Percentiles rank a stretch among this genome's conserved stretches.
Conservation (phyloP, 2,888 invertebrate species). For the Eucera pruinosa region DNA sequence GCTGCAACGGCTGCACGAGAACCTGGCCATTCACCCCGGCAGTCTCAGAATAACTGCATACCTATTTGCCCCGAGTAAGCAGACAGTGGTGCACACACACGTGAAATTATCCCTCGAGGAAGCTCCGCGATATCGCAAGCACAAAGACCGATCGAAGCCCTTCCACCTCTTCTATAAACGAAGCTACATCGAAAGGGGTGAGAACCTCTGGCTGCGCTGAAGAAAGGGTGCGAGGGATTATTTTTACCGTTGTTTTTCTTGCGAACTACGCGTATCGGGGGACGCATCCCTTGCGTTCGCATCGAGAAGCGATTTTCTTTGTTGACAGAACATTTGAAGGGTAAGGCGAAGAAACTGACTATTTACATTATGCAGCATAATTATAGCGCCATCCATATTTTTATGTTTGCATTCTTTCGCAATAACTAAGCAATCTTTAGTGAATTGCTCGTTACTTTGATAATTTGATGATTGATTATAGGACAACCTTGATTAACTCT, state of each 20-base stretch:
- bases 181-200: background rate
- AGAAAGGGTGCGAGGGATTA: constrained; percentile 35
- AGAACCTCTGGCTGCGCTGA: constrained; percentile 20
- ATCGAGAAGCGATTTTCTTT: constrained; percentile 1
- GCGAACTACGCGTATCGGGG: constrained; percentile 19
- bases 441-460: no score
- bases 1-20: constrained; percentile 58
- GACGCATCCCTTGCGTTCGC: background rate
- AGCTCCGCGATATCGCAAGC: constrained; percentile 32
- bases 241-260: constrained; percentile 40
- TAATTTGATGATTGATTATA: no score
- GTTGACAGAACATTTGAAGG: no score
- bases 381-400: no score
- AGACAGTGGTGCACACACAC: constrained; percentile 73
- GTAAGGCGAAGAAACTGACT: no score
- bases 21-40: constrained; percentile 81
- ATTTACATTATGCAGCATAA: no score
- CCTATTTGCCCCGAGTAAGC: constrained; percentile 77
- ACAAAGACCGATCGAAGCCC: constrained; percentile 21
- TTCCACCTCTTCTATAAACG: no score
- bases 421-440: no score
- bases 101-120: constrained; percentile 62
- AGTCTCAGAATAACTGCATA: constrained; percentile 81
- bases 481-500: no score
- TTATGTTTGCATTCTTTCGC: no score